These are phyloP conservation scores for Elephantulus edwardii DNA, from an alignment of 2,113 vertebrate species.

Conservation along the genomic window DNA sequence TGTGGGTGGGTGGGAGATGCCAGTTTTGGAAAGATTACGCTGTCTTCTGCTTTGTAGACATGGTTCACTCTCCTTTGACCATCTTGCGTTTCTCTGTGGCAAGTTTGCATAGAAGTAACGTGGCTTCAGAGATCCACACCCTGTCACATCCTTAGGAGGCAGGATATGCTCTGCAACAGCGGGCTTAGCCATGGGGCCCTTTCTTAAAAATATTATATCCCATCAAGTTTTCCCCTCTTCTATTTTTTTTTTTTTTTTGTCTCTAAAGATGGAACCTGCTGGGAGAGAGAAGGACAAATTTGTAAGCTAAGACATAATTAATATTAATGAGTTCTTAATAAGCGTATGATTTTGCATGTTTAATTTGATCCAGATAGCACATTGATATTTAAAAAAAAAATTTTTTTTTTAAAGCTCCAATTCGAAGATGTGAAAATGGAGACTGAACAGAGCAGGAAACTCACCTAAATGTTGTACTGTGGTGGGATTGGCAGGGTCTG, in stretches of 20 bases:
- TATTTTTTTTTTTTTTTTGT: not conserved
- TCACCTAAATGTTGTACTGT: not conserved
- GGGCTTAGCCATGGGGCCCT: too few relatives aligned
- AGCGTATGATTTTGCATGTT: conserved; percentile 19
- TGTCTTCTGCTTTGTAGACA: not conserved
- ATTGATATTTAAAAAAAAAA: too few relatives aligned
- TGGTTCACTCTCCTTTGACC: not conserved
- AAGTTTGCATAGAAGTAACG: not conserved
- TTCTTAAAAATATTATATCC: too few relatives aligned
- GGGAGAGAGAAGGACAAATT: not conserved
- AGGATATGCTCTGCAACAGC: too few relatives aligned
- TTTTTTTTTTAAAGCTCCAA: not conserved
- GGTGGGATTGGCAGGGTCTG: too few relatives aligned
- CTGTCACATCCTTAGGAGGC: too few relatives aligned
- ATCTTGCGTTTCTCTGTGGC: not conserved
- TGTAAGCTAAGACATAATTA: not conserved
- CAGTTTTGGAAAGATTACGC: not conserved
- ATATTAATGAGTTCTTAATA: not conserved
- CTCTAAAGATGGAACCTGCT: not conserved
- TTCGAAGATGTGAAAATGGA: conserved; percentile 34
- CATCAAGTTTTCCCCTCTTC: not conserved
- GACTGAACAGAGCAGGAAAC: not conserved
- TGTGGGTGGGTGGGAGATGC: not conserved
- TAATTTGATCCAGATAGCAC: not conserved
- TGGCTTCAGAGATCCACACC: too few relatives aligned